A percentile compares a stretch with the other conserved stretches of the same genome.
Conservation (phyloP, 2,888 invertebrate species). For the Isoperla grammatica region DNA sequence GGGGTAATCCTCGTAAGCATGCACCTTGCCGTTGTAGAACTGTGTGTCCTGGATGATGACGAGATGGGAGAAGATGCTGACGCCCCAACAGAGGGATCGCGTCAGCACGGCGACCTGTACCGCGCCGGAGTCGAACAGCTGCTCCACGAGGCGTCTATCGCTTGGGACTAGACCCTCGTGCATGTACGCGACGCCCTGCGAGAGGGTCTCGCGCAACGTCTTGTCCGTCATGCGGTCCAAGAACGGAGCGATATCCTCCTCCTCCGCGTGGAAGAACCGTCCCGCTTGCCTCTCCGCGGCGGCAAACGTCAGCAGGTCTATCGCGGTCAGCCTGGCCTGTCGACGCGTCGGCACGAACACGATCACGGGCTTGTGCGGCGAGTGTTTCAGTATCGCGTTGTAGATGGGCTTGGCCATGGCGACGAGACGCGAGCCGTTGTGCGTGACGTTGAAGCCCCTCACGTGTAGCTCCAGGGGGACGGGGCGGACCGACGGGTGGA, state of each 20-base stretch:
- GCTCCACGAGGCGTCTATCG: constrained; percentile 88
- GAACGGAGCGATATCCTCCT: constrained; percentile 83
- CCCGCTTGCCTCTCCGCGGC: constrained; percentile 83
- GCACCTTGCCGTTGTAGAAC: constrained; percentile 72
- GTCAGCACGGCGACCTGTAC: constrained; percentile 91
- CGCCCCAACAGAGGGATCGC: constrained; percentile 86
- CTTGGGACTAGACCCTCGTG: constrained; percentile 86
- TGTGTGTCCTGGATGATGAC: constrained; percentile 97
- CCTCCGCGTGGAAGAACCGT: constrained; percentile 83
- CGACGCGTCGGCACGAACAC: constrained; percentile 90
- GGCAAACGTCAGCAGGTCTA: constrained; percentile 90
- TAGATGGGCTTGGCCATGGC: constrained; percentile 99
- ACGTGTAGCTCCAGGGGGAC: constrained; percentile 93
- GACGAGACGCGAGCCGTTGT: constrained; percentile 91
- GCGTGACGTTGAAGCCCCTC: constrained; percentile 85
- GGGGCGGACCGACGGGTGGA: constrained; percentile 96
- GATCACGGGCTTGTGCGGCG: constrained; percentile 76
- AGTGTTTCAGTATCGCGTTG: constrained; percentile 80
- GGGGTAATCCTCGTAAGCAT: constrained; percentile 94
- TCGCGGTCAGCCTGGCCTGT: constrained; percentile 89
- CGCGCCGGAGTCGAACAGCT: constrained; percentile 88
- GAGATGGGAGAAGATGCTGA: constrained; percentile 86
- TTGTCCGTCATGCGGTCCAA: constrained; percentile 83
- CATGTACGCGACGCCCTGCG: constrained; percentile 80
- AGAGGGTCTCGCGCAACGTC: constrained; percentile 85